These are phyloP conservation scores for Plusia festucae DNA, from an alignment of 2,888 invertebrate genomes.

Conservation along the genomic window DNA sequence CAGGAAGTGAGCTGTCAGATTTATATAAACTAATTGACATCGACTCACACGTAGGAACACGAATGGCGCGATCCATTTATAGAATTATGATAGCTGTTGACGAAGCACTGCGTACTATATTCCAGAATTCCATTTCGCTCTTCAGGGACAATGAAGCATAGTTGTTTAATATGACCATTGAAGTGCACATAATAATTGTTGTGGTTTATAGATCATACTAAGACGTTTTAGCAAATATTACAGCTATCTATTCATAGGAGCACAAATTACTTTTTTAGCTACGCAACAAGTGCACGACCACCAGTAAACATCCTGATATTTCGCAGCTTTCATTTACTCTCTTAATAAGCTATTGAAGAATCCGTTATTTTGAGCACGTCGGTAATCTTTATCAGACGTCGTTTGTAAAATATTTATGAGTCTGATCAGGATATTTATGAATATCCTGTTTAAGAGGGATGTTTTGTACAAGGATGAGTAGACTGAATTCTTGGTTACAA, in stretches of 20 bases:
- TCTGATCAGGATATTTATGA: slow-evolving; percentile 27
- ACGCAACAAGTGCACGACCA: slow-evolving; percentile 7
- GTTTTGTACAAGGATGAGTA: slow-evolving; percentile 43
- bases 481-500: slow-evolving; percentile 46
- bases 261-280: slow-evolving; percentile 14
- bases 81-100: slow-evolving; percentile 50
- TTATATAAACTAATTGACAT: slow-evolving; percentile 66
- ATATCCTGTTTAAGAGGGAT: slow-evolving; percentile 23
- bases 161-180: slow-evolving; percentile 28
- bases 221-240: slow-evolving; percentile 6
- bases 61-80: slow-evolving; percentile 53
- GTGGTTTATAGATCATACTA: slow-evolving; percentile 12
- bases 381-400: slow-evolving; percentile 19
- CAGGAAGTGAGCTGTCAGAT: slow-evolving; percentile 69
- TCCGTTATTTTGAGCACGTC: slow-evolving; percentile 18
- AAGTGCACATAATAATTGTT: slow-evolving; percentile 26
- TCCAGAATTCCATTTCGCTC: slow-evolving; percentile 20
- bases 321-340: slow-evolving; percentile 15
- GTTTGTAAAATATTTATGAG: slow-evolving; percentile 36
- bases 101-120: slow-evolving; percentile 27
- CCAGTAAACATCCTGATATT: slow-evolving; percentile 37
- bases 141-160: slow-evolving; percentile 30
- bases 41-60: slow-evolving; percentile 53
- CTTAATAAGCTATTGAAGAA: slow-evolving; percentile 14
- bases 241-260: background rate